Base-by-base conservation (phyloP, 2,888 invertebrate genomes). In the Lamproptera curius region DNA sequence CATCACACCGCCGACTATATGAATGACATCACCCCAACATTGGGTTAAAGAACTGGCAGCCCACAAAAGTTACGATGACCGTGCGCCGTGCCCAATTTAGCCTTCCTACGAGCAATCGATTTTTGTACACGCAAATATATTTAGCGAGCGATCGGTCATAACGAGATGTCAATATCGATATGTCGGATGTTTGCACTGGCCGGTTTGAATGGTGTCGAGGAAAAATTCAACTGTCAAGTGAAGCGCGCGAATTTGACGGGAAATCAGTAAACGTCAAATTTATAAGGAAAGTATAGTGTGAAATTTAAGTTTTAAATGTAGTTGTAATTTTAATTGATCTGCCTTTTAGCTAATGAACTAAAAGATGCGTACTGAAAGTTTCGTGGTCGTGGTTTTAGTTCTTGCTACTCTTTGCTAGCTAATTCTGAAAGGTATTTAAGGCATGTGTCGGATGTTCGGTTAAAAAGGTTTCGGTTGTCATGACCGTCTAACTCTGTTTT, bases 31-130 rank as follows among this genome's bases (percentile, higher is more conserved):
- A 65, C 53, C 56, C 55, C 47, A 40, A 42, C 53, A 55, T 28
- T 43, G 57, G 65, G 65, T 66, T 54, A 63, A 64, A 55, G 55
- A 61, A 52, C 61, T 55, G 57, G 54, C 61, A 52, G 54, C 58
- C 65, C 53, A 62, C 51, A 62, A 61, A 58, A 50, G 62, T 61
- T 61, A 17, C 65, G 56, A 48, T 58, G 67, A 70, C 65, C 71
- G 59, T 46, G 53, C 52, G 53, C 52, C 48, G 50, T 35, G 55
- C 57, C 59, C 52, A 57, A 62, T 62, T 65, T 58, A 59, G 58
- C 46, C 45, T 35, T 42, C 55, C 55, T 53, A 50, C 51, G 43
- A 38, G 51, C 57, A 58, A 61, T 63, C 58, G 59, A 53, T 63
- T 59, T 60, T 55, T 40, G 42, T 23, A 35, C 31, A 13, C 20